phyloP scores from a whole-genome alignment of 23 tunicate genomes.

The Trididemnum clinides region DNA sequence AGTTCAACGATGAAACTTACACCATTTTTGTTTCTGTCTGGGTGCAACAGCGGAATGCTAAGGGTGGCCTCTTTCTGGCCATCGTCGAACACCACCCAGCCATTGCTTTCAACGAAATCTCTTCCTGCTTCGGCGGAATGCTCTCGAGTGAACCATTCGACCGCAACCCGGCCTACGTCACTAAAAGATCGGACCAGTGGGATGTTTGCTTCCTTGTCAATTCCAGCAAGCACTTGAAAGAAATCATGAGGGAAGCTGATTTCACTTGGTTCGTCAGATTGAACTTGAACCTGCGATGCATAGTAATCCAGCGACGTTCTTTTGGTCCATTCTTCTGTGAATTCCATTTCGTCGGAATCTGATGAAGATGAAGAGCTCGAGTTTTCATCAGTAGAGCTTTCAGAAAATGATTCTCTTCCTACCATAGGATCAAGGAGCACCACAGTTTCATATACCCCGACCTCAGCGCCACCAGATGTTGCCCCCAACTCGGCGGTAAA shows the following conservation, averaged over 20 bases:
- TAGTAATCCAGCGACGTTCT: too few relatives aligned
- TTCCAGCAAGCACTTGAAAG: conserved; percentile 10
- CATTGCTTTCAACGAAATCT: conserved; percentile 68
- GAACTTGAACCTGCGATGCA: too few relatives aligned
- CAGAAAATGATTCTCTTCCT: neutral
- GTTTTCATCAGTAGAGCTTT: neutral
- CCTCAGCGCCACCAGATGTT: conserved; percentile 80
- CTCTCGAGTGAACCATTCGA: conserved; percentile 86
- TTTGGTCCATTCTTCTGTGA: too few relatives aligned
- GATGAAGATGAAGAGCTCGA: neutral
- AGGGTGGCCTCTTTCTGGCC: conserved; percentile 58
- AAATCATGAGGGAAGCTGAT: conserved; percentile 55
- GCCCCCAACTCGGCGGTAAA: conserved; percentile 77
- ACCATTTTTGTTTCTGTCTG: neutral
- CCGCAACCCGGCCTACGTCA: conserved; percentile 49
- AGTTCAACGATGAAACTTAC: conserved; percentile 77
- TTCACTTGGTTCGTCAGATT: conserved; percentile 39
- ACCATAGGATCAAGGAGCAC: conserved; percentile 52
- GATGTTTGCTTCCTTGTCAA: conserved; percentile 40
- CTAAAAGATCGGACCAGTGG: conserved; percentile 56
- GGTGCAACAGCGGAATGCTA: conserved; percentile 31
- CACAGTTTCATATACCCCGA: conserved; percentile 87
- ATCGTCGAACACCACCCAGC: conserved; percentile 39
- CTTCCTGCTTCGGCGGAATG: conserved; percentile 72
- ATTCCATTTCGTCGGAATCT: neutral